A percentile compares a stretch with the other conserved stretches of the same genome.
Conservation (phyloP, 2,797 vertebrate species). For the Kryptopterus vitreolus region DNA sequence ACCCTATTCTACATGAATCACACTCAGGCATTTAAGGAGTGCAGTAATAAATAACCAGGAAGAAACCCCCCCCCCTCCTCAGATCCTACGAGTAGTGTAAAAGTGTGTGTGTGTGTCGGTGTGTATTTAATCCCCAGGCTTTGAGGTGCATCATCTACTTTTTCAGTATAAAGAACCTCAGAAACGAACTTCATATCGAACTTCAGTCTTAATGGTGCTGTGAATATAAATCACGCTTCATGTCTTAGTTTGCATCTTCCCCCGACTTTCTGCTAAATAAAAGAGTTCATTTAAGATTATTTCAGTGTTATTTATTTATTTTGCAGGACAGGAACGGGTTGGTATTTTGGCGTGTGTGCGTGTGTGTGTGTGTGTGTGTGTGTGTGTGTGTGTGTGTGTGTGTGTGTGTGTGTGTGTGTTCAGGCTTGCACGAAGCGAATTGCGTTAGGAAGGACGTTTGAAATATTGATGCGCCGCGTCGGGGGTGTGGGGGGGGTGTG, state of each 20-base stretch:
- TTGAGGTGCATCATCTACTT: background rate
- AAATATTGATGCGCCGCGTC: slow-evolving; percentile 63
- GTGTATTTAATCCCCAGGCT: background rate
- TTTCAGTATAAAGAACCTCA: background rate
- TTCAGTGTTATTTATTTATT: background rate
- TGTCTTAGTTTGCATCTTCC: background rate
- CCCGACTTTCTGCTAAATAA: slow-evolving; percentile 10
- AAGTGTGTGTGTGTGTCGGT: background rate
- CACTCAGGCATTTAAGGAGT: background rate
- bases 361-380: too few relatives aligned
- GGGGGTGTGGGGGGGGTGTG: too few relatives aligned
- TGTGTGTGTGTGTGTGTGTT: too few relatives aligned
- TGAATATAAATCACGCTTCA: background rate
- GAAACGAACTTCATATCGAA: slow-evolving; percentile 3
- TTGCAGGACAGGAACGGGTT: slow-evolving; percentile 2
- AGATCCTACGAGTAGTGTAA: background rate
- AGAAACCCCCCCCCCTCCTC: too few relatives aligned
- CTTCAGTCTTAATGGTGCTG: background rate
- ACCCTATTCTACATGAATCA: background rate
- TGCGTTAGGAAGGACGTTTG: slow-evolving; percentile 61
- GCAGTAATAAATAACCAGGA: background rate
- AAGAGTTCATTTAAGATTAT: background rate
- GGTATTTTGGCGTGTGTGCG: slow-evolving; percentile 45
- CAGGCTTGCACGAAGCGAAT: slow-evolving; percentile 50
- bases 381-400: too few relatives aligned